These are phyloP conservation scores for Embidobia sp. DNA, from an alignment of 2,888 invertebrate genomes.

Conservation along the genomic window DNA sequence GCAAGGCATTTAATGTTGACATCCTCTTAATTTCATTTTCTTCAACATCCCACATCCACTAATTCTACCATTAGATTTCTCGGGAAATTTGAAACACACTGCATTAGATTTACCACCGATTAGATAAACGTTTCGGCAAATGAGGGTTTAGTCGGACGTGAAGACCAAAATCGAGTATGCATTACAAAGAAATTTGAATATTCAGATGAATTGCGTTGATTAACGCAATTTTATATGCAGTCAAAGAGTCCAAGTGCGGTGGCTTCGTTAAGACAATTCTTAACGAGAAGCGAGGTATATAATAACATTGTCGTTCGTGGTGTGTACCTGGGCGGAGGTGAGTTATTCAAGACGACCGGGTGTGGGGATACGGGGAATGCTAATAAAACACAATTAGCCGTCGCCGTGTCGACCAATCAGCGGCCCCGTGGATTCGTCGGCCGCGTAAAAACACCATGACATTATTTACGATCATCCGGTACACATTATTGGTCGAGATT, in stretches of 20 bases:
- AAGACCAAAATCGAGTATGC: too few species aligned
- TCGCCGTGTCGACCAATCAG: conserved; percentile 75
- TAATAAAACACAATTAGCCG: conserved; percentile 81
- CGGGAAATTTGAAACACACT: too few species aligned
- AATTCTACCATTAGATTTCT: too few species aligned
- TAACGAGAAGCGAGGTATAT: conserved; percentile 68
- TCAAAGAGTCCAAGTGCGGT: conserved; percentile 51
- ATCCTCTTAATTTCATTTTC: too few species aligned
- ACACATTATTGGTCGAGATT: conserved; percentile 67
- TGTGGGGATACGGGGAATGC: conserved; percentile 68
- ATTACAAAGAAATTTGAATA: too few species aligned
- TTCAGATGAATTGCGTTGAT: conserved; percentile 60
- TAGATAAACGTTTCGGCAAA: too few species aligned
- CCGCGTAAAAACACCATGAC: conserved; percentile 72
- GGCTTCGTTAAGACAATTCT: conserved; percentile 61
- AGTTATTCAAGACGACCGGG: conserved; percentile 72
- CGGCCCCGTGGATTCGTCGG: conserved; percentile 67
- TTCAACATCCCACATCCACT: too few species aligned
- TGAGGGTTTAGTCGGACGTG: too few species aligned
- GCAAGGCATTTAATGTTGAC: too few species aligned
- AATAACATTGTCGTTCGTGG: conserved; percentile 78
- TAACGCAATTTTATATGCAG: conserved; percentile 49
- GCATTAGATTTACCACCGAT: too few species aligned
- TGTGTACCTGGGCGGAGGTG: conserved; percentile 72
- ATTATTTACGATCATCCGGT: conserved; percentile 75